Evolutionary conservation across 2,113 vertebrate species (phyloP).

Genomic region (Megaceryle maxima): DNA sequence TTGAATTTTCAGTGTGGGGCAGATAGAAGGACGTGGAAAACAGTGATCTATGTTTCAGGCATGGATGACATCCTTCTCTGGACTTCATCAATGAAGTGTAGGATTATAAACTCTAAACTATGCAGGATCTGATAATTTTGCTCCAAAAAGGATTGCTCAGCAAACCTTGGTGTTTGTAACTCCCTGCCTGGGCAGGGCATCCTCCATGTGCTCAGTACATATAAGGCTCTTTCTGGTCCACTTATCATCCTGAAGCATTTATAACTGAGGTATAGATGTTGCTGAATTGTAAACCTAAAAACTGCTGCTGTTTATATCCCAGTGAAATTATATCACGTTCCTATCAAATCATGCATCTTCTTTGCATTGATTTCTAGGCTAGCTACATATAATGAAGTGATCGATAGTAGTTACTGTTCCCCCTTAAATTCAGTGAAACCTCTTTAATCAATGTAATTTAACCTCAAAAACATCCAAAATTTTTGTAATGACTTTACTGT

Average conservation of each 20-base stretch:
- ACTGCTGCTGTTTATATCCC: neutral
- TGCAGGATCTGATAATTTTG: neutral
- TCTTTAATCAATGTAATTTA: constrained; percentile 29
- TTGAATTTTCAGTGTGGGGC: neutral
- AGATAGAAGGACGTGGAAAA: neutral
- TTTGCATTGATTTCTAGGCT: neutral
- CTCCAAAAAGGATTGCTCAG: neutral
- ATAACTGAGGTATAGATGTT: constrained; percentile 5
- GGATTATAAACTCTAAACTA: neutral
- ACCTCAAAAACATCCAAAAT: neutral
- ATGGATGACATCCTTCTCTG: neutral
- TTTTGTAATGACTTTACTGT: neutral
- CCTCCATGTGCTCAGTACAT: accelerated
- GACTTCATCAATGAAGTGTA: neutral
- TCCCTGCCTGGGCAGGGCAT: neutral
- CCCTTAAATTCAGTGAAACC: neutral
- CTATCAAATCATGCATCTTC: neutral
- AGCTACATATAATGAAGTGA: neutral
- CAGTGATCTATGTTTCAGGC: neutral
- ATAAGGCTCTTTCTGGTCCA: neutral
- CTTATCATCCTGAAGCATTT: neutral
- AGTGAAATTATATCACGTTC: neutral
- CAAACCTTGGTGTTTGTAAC: neutral
- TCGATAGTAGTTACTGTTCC: constrained; percentile 5
- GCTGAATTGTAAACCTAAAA: constrained; percentile 17